Percentiles rank a stretch among this genome's conserved stretches.
These are phyloP conservation scores for Trogon surrucura DNA, from an alignment of 2,113 vertebrate species.

Conservation along the genomic window DNA sequence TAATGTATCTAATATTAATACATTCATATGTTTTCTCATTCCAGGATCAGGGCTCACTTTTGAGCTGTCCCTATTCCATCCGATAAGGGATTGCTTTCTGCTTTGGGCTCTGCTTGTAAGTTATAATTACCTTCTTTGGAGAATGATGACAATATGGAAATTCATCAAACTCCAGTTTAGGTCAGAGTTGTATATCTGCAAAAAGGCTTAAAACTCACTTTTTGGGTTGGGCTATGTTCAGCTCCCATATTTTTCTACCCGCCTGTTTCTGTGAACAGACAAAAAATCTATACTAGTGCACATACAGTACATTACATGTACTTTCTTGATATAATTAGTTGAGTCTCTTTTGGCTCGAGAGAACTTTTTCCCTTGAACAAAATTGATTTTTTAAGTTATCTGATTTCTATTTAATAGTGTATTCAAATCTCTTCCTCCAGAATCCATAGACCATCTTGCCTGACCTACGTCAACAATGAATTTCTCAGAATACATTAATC, in stretches of 20 bases:
- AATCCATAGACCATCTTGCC: conserved; percentile 67
- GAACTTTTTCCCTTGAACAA: conserved; percentile 66
- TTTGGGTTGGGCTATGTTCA: background rate
- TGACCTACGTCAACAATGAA: conserved; percentile 61
- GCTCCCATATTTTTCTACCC: conserved; percentile 32
- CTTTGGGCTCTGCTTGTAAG: background rate
- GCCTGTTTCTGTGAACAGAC: conserved; percentile 43
- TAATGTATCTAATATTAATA: background rate
- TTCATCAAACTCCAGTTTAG: background rate
- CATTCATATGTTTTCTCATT: background rate
- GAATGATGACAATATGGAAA: conserved; percentile 22
- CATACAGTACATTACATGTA: conserved; percentile 50
- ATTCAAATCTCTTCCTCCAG: conserved; percentile 66
- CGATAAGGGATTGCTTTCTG: background rate
- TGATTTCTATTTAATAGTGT: conserved; percentile 74
- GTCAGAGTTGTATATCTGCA: conserved; percentile 5
- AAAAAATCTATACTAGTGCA: conserved; percentile 61
- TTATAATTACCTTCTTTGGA: conserved; percentile 5
- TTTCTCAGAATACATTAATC: conserved; percentile 59
- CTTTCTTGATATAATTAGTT: conserved; percentile 69
- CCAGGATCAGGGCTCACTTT: background rate
- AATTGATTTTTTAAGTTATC: conserved; percentile 75
- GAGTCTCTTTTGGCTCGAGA: conserved; percentile 63
- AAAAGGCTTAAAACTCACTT: background rate
- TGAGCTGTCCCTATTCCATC: background rate